Evolutionary conservation across 2,888 invertebrate genomes (phyloP).

Genomic region (Chrysolina haemoptera): DNA sequence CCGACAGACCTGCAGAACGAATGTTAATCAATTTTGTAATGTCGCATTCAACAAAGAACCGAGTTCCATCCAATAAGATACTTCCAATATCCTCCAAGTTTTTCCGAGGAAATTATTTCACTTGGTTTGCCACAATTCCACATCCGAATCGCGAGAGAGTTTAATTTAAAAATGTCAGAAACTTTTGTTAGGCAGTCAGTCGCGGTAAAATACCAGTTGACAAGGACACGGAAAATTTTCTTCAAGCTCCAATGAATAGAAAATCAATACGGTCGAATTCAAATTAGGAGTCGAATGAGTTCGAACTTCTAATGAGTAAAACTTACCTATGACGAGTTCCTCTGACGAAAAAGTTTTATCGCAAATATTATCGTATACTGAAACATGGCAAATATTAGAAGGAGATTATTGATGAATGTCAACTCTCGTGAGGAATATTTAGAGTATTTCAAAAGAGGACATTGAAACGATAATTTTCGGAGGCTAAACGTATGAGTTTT

Average conservation of each 20-base stretch:
- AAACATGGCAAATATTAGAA: too few species aligned
- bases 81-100: neutral
- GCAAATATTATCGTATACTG: too few species aligned
- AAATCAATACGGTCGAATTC: neutral
- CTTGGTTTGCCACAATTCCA: constrained; percentile 12
- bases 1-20: too few species aligned
- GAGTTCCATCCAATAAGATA: constrained; percentile 3
- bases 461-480: too few species aligned
- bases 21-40: neutral
- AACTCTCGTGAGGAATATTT: too few species aligned
- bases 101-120: constrained; percentile 18
- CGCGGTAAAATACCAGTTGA: constrained; percentile 9
- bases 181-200: constrained; percentile 20
- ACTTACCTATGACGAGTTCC: too few species aligned
- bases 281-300: too few species aligned
- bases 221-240: constrained; percentile 6
- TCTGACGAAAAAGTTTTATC: too few species aligned
- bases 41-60: neutral
- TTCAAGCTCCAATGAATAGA: neutral
- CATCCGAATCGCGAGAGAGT: constrained; percentile 10
- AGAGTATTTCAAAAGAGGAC: too few species aligned
- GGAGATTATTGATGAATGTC: too few species aligned
- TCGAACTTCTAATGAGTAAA: too few species aligned
- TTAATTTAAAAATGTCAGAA: constrained; percentile 28
- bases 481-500: too few species aligned